A percentile compares a stretch with the other conserved stretches of the same genome.
Conservation (phyloP, 2,113 vertebrate genomes). For the Sorex araneus region DNA sequence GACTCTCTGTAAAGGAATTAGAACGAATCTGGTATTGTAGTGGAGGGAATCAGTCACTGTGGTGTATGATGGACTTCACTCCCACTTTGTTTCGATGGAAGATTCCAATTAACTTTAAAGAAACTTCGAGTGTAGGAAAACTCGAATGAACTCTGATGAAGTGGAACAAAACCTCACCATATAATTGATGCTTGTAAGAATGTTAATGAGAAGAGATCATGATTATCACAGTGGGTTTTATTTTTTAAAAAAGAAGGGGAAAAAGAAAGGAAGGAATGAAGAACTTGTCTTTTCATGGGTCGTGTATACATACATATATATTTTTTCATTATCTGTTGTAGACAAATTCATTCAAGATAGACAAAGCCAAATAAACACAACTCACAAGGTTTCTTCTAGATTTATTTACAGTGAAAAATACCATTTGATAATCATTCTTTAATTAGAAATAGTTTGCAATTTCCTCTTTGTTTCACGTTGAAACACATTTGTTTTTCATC, state of each 20-base stretch:
- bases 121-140: constrained; percentile 47
- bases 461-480: constrained; percentile 70
- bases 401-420: constrained; percentile 76
- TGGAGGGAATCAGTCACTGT: not conserved
- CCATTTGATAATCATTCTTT: constrained; percentile 79
- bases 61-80: fast-evolving
- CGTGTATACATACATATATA: not conserved
- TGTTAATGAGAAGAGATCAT: constrained; percentile 69
- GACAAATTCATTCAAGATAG: constrained; percentile 70
- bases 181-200: constrained; percentile 57
- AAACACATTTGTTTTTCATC: constrained; percentile 84
- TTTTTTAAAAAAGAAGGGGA: constrained; percentile 59
- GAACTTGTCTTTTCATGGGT: not conserved
- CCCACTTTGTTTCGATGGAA: constrained; percentile 50
- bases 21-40: fast-evolving
- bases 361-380: constrained; percentile 71
- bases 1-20: not conserved
- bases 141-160: constrained; percentile 2
- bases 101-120: constrained; percentile 76
- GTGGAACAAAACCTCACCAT: constrained; percentile 48
- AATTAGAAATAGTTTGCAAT: constrained; percentile 73
- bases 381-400: constrained; percentile 61
- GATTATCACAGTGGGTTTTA: constrained; percentile 12
- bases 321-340: constrained; percentile 65
- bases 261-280: not conserved